Evolutionary conservation across 2,888 invertebrate species (phyloP), one percentile per base, ranked within the genome.

Genomic region (Temnothorax ravouxi): DNA sequence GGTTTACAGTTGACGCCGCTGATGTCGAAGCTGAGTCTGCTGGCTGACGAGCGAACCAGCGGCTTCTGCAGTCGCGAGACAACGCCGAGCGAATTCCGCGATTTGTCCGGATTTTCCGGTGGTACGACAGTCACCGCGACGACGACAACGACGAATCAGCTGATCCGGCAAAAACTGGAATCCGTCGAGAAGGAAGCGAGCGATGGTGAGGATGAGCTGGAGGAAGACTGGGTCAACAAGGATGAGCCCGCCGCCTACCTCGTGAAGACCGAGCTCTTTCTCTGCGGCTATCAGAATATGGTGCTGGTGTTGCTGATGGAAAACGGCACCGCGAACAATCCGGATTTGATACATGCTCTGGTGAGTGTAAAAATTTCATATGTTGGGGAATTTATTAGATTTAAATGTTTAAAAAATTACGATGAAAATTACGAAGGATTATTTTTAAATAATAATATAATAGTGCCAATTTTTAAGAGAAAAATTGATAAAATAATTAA

Each of bases 231-330:
- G 77, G 9, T 77, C 15, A 77, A 77, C 41, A 77, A 67, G n/a
- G 54, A 77, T 0, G 77, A 77, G 1, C 25, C 54, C 0, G n/a
- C 44, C 5, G 84, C 69, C 29, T 88, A 84, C 29, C 91, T 95
- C 34, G 95, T 96, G 83, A 96, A 96, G 86, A 95, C 96, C 6
- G 97, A 97, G 84, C 95, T 98, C 79, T 98, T 97, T 93, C 96
- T 98, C 44, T 97, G 97, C 92, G 98, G 98, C 0, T 96, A 97
- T 89, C 97, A 97, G 92, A 98, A 97, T 93, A 97, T 98, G 96
- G 97, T 98, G 59, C 94, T 98, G 71, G 95, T 97, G 29, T 95
- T 98, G 75, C 93, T 98, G 0, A 94, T 98, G 91, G 97, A 97
- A 87, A 96, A 96, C 18, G 96, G 96, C 1, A 96, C 96, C 0